phyloP scores from a whole-genome alignment of 2,888 invertebrate genomes.

The Dolichomitus sp. region DNA sequence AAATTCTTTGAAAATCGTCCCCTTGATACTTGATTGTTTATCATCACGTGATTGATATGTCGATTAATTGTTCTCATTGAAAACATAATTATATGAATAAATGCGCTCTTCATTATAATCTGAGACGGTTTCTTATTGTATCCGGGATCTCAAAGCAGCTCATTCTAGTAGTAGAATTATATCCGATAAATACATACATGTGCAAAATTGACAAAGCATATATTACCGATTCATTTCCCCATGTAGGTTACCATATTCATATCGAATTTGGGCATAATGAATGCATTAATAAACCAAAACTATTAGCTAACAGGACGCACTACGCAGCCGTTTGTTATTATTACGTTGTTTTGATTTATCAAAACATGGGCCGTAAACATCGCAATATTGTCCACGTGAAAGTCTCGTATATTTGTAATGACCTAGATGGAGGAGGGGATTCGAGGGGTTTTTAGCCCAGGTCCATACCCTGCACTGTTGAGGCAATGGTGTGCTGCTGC shows the following conservation, averaged over 20 bases:
- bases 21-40: no score
- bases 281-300: background rate
- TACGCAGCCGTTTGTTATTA: background rate
- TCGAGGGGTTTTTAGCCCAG: constrained; percentile 57
- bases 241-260: background rate
- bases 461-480: constrained; percentile 47
- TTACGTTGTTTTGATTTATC: background rate
- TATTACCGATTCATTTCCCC: background rate
- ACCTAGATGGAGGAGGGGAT: constrained; percentile 55
- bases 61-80: no score
- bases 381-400: constrained; percentile 15
- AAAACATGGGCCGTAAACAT: background rate
- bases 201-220: background rate
- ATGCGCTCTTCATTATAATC: no score
- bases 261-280: background rate
- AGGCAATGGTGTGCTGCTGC: constrained; percentile 38
- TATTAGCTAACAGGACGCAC: background rate
- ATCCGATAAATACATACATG: background rate
- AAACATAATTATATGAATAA: no score
- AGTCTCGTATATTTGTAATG: constrained; percentile 45
- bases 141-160: background rate
- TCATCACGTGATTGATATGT: no score
- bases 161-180: background rate
- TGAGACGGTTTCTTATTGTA: no score
- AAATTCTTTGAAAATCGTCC: no score